Evolutionary conservation across 2,797 vertebrate species (phyloP), one percentile per base, ranked within the genome.

Genomic region (Coranthus polyacanthus): DNA sequence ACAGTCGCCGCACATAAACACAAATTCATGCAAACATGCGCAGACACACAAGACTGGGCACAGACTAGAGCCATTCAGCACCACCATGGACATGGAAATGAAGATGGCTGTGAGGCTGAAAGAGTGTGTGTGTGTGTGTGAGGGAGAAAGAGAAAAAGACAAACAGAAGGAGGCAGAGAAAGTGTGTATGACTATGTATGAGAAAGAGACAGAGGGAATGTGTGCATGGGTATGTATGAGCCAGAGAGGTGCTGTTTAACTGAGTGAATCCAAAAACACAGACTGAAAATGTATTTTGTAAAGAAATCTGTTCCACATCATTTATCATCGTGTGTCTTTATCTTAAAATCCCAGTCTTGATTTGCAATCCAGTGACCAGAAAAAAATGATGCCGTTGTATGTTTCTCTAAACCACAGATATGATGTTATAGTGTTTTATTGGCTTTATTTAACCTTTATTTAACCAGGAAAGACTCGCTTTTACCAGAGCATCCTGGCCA

Each of bases 31-130:
- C 76, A 60, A 59, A 67, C 75, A 63, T 50, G 66, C 81, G 66
- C 42, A 59, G 41, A 51, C 62, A 64, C 64, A 52, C 50, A 55
- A 67, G 54, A 45, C 12, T 22, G 26, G 64, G 53, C 57, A 39
- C 52, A 50, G 60, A 58, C 58, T 53, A 32, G 64, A 76, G 62
- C 50, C 67, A 70, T 80, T 75, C 68, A 79, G 29, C 64, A 63
- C 51, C 62, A 54, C 60, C 63, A 75, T 73, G 80, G 66, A 74
- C 63, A 79, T 89, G 83, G 66, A 89, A 89, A 88, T 80, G 68
- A 80, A 71, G 68, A 78, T 39, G 29, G 72, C 45, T 52, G 34
- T 17, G 52, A n/a, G 42, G 52, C 52, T 68, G 45, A 20, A 42
- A 9, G 44, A 24, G 39, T 36, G 52, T 16, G 49, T 12, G 42